Conservation (phyloP, 2,797 vertebrate genomes). For the Parambassis ranga region DNA sequence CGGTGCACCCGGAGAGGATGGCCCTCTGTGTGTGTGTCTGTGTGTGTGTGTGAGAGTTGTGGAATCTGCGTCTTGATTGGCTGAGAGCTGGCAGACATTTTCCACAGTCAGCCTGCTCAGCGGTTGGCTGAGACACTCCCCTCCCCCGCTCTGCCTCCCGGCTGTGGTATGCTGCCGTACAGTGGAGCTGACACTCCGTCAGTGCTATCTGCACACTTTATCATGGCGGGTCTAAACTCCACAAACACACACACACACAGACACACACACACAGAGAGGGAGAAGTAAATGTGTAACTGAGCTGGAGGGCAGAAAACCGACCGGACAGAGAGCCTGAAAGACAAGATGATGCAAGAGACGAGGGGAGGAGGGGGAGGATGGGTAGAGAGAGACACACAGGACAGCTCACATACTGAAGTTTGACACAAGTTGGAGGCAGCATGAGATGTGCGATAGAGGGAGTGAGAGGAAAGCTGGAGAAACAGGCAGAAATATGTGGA, state of each 20-base stretch:
- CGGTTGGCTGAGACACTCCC: slow-evolving; percentile 51
- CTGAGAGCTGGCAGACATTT: slow-evolving; percentile 60
- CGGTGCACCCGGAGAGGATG: not conserved
- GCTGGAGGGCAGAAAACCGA: not conserved
- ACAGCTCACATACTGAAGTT: no score
- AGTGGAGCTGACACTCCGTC: slow-evolving; percentile 48
- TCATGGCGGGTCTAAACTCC: slow-evolving; percentile 62
- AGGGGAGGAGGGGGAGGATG: not conserved
- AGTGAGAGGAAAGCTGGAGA: no score
- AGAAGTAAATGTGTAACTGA: slow-evolving; percentile 43
- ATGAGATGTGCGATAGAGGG: no score
- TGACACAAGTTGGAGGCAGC: not conserved
- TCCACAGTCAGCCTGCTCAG: slow-evolving; percentile 21
- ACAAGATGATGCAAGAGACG: slow-evolving; percentile 40
- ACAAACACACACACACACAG: slow-evolving; percentile 7
- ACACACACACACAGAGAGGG: slow-evolving; percentile 1
- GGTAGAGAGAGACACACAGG: not conserved
- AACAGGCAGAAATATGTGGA: not conserved
- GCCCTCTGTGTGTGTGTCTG: not conserved
- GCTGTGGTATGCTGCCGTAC: slow-evolving; percentile 53
- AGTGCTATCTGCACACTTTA: slow-evolving; percentile 64
- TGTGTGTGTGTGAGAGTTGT: slow-evolving; percentile 22
- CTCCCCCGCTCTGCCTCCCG: slow-evolving; percentile 25
- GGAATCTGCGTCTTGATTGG: slow-evolving; percentile 63
- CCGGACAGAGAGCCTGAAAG: not conserved